Base-by-base conservation (phyloP, 2,797 vertebrate species). In the Cirrhinus mrigala region DNA sequence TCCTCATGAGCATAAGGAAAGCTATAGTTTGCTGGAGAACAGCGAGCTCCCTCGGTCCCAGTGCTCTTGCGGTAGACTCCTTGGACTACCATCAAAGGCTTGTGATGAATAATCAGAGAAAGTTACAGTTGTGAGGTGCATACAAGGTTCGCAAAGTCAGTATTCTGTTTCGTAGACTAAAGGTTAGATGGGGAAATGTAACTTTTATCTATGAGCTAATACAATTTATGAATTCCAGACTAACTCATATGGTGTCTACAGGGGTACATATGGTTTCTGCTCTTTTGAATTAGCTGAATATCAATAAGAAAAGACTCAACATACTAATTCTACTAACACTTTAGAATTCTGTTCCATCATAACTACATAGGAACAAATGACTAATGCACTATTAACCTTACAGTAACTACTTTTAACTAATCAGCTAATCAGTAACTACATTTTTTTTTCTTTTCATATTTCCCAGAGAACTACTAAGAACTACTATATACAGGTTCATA, bases 81-180 rank as follows among this genome's bases (percentile, higher is more conserved):
- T 1, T n/a, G 62, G 80, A 84, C 81, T 77, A 54, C 77, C 81
- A 82, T 89, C 83, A 89, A 89, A 88, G 83, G n/a, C 54, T 77
- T 64, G 27, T 73, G 73, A 81, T 85, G 85, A 88, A 88, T 85
- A 89, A 89, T 89, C 82, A 60, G 68, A 81, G 54, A 64, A 85
- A 76, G 81, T 85, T 85, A 85, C 83, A 62, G 62, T 69, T 56
- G 82, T 29, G 74, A 87, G 81, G 86, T 89, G 66, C 73, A 82
- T 58, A 74, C 46, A 83, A 82, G 60, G 85, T 85, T 85, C 29
- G 58, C 60, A 87, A 82, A 71, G 77, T 75, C 71, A 60, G 27
- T 64, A 79, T 77, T 87, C 83, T 88, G 82, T 86, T 86, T 82
- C 69, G 78, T 37, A 74, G 81, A 79, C 85, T 37, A 88, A 81